Percentiles rank a stretch among this genome's conserved stretches.
Evolutionary conservation across 1,140 invertebrate species (phyloP).

Genomic region (Heterodera schachtii): DNA sequence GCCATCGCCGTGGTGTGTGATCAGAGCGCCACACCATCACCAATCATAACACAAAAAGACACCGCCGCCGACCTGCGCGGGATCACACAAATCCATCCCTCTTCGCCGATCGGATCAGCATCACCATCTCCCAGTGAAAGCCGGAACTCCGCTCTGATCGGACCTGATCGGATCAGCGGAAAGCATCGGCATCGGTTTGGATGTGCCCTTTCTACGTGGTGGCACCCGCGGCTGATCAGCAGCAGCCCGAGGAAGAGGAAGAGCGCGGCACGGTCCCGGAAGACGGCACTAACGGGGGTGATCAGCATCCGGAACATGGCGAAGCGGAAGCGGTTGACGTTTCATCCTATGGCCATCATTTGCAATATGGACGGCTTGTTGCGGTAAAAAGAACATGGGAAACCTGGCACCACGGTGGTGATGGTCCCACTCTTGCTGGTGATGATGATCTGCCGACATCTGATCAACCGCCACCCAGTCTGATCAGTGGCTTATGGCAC

Average conservation of each 20-base stretch:
- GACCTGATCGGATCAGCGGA: too few relatives aligned
- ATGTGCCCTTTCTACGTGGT: constrained; percentile 31
- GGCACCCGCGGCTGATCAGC: not conserved
- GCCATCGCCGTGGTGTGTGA: too few relatives aligned
- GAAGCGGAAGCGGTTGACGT: not conserved
- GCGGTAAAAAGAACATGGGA: not conserved
- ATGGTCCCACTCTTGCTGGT: too few relatives aligned
- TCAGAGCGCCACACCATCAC: too few relatives aligned
- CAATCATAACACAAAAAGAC: too few relatives aligned
- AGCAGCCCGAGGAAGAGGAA: not conserved
- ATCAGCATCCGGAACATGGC: not conserved
- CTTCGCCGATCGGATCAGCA: not conserved
- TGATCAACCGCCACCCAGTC: too few relatives aligned
- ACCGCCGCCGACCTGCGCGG: too few relatives aligned
- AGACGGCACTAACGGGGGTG: not conserved
- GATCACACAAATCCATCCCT: too few relatives aligned
- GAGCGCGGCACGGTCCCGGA: not conserved
- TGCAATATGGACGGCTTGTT: not conserved
- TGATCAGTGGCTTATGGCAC: too few relatives aligned
- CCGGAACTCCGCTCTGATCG: too few relatives aligned
- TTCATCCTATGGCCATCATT: not conserved
- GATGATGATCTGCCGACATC: too few relatives aligned
- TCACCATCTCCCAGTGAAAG: not conserved
- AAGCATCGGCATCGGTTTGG: not conserved
- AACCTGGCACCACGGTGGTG: not conserved